Conservation (phyloP, 2,888 invertebrate genomes). For the Amphipoea lucens region DNA sequence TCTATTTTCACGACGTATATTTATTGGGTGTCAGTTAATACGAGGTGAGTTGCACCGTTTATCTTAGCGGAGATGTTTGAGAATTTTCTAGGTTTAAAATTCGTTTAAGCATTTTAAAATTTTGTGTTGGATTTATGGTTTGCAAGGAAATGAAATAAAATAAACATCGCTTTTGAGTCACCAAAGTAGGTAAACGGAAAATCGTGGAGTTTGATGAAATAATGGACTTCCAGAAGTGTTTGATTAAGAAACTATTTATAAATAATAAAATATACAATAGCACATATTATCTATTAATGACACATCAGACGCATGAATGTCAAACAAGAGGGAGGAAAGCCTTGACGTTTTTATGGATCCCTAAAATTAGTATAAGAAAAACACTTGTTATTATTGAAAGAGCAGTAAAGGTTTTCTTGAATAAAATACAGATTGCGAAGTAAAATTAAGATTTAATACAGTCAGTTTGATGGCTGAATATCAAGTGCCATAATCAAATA, state of each 20-base stretch:
- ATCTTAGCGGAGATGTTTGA: conserved; percentile 36
- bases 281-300: background rate
- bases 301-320: background rate
- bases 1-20: conserved; percentile 68
- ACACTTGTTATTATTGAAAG: background rate
- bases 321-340: background rate
- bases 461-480: too few relatives aligned
- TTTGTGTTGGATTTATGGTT: background rate
- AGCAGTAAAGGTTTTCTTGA: too few relatives aligned
- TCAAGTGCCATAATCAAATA: too few relatives aligned
- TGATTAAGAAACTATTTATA: background rate
- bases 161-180: too few relatives aligned
- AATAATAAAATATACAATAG: background rate
- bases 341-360: background rate
- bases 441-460: too few relatives aligned
- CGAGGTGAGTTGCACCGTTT: conserved; percentile 60
- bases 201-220: background rate
- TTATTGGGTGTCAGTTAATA: conserved; percentile 66
- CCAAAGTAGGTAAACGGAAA: background rate
- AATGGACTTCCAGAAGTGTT: background rate
- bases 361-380: too few relatives aligned
- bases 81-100: conserved; percentile 34
- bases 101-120: conserved; percentile 13
- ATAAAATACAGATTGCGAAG: too few relatives aligned
- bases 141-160: background rate